These are phyloP conservation scores for Heliangelus exortis DNA, from an alignment of 2,797 vertebrate species.

Conservation along the genomic window DNA sequence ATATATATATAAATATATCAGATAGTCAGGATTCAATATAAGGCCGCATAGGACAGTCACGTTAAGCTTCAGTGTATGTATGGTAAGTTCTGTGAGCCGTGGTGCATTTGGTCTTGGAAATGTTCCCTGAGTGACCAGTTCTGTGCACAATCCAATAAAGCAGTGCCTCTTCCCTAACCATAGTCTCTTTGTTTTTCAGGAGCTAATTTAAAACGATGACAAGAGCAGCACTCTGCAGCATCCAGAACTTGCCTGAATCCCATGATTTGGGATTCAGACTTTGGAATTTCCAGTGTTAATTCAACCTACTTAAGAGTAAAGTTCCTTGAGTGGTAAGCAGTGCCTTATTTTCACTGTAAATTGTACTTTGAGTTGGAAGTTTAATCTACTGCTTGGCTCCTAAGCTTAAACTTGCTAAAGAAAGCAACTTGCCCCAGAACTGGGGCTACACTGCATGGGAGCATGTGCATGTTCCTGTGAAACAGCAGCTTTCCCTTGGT, in stretches of 20 bases:
- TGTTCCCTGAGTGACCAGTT: no score
- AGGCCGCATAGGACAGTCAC: no score
- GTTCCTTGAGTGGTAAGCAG: background rate
- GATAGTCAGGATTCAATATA: no score
- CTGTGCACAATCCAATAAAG: no score
- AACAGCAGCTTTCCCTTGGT: background rate
- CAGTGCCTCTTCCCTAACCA: no score
- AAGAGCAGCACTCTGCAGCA: background rate
- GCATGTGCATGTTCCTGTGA: rapidly evolving
- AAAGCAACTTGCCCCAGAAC: background rate
- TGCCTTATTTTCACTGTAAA: background rate
- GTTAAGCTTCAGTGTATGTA: no score
- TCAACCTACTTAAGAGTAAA: background rate
- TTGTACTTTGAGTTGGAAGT: background rate
- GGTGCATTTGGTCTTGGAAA: no score
- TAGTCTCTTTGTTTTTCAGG: no score
- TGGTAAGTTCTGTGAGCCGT: no score
- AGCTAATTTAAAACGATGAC: no score
- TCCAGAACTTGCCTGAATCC: background rate
- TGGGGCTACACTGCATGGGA: background rate
- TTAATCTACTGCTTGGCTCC: background rate
- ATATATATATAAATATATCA: no score
- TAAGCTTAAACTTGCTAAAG: background rate
- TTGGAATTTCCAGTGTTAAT: background rate
- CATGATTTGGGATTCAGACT: background rate